Conservation (phyloP, 2,888 invertebrate genomes). For the Cabera pusaria region DNA sequence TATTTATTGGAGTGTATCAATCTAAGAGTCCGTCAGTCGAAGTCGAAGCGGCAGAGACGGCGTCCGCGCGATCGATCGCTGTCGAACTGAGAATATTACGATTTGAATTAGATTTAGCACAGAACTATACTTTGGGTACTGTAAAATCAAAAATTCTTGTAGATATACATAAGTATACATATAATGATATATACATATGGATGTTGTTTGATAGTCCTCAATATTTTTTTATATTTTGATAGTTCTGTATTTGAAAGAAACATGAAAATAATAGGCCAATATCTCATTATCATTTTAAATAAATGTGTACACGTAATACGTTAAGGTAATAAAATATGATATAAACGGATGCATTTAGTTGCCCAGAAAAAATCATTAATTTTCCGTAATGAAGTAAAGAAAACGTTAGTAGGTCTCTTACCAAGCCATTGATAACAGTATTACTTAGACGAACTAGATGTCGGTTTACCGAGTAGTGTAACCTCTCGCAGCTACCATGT, state of each 20-base stretch:
- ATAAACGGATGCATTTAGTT: constrained; percentile 79
- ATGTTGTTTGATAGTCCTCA: constrained; percentile 83
- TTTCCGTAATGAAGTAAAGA: constrained; percentile 50
- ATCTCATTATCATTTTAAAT: constrained; percentile 77
- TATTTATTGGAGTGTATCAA: constrained; percentile 73
- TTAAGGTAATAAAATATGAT: constrained; percentile 62
- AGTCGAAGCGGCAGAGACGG: constrained; percentile 45
- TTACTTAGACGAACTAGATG: constrained; percentile 79
- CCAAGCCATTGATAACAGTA: constrained; percentile 83
- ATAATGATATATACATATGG: constrained; percentile 78
- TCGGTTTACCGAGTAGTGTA: constrained; percentile 71
- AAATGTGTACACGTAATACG: constrained; percentile 67
- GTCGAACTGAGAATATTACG: constrained; percentile 62
- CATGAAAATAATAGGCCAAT: constrained; percentile 78
- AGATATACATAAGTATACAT: constrained; percentile 79
- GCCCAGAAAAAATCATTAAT: constrained; percentile 60
- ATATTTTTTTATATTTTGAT: constrained; percentile 85
- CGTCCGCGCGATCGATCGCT: constrained; percentile 62
- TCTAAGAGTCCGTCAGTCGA: constrained; percentile 58
- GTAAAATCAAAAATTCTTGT: constrained; percentile 75
- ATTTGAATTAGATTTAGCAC: constrained; percentile 65
- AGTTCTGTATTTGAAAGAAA: constrained; percentile 81
- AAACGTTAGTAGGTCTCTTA: constrained; percentile 73
- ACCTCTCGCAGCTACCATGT: constrained; percentile 71
- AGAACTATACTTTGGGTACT: constrained; percentile 79